phyloP scores from a whole-genome alignment of 2,113 vertebrate genomes.

The Melanerpes aurifrons region DNA sequence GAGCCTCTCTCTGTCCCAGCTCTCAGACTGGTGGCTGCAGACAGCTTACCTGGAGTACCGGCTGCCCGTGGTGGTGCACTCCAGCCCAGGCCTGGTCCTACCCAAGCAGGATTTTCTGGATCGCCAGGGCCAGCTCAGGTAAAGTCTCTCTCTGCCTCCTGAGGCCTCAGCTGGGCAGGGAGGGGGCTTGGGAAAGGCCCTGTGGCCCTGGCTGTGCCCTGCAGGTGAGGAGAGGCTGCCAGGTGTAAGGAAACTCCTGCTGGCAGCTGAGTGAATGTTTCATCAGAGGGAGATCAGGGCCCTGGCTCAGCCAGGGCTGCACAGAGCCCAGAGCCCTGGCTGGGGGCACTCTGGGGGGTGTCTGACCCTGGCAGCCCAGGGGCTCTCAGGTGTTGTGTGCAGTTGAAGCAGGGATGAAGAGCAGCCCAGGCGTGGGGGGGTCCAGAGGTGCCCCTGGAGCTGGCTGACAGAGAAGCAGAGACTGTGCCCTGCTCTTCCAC shows the following conservation, averaged over 20 bases:
- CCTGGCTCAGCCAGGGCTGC: not conserved
- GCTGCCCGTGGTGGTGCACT: constrained; percentile 91
- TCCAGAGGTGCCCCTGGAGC: not conserved
- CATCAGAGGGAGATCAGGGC: not conserved
- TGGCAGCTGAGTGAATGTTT: not conserved
- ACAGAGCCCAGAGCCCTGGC: not conserved
- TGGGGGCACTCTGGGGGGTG: not conserved
- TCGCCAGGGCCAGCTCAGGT: constrained; percentile 97
- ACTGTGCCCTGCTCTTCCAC: not conserved
- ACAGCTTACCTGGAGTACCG: constrained; percentile 93
- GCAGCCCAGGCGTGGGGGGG: not conserved
- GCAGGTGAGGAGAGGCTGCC: not conserved
- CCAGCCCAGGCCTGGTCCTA: constrained; percentile 89
- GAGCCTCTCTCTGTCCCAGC: constrained; percentile 73
- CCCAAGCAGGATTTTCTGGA: constrained; percentile 93
- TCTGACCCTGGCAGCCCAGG: not conserved
- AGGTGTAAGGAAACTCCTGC: not conserved
- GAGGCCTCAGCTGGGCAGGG: not conserved
- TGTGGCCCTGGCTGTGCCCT: not conserved
- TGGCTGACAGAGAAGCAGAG: not conserved
- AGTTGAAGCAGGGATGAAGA: not conserved
- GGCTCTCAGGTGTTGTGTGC: not conserved
- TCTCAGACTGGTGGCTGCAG: constrained; percentile 97
- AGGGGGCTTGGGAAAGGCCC: not conserved
- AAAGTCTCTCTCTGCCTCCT: constrained; percentile 35